phyloP scores from a whole-genome alignment of 2,113 vertebrate species.

The Chlorodrepanis virens region DNA sequence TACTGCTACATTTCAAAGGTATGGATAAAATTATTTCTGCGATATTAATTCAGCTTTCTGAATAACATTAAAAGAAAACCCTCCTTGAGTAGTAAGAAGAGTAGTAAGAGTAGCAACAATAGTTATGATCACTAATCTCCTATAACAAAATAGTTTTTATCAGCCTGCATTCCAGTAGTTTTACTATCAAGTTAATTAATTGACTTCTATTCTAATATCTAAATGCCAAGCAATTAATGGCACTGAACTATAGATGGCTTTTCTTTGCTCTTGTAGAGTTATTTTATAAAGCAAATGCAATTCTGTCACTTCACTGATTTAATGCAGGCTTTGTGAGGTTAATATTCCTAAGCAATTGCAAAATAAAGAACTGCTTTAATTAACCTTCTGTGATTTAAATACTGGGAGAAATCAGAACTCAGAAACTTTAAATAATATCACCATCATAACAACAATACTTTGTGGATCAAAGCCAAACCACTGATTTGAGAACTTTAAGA shows the following conservation, averaged over 20 bases:
- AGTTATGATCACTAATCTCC: slow-evolving; percentile 3
- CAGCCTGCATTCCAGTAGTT: slow-evolving; percentile 65
- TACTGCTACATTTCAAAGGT: not conserved
- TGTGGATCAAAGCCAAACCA: not conserved
- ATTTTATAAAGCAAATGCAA: slow-evolving; percentile 65
- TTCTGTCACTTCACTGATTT: slow-evolving; percentile 69
- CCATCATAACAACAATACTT: not conserved
- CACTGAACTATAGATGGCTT: slow-evolving; percentile 80
- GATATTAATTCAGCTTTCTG: not conserved
- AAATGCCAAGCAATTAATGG: slow-evolving; percentile 88
- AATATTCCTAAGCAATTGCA: slow-evolving; percentile 75
- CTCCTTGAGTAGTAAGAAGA: not conserved
- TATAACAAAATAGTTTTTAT: slow-evolving; percentile 59
- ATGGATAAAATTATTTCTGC: not conserved
- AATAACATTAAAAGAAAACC: not conserved
- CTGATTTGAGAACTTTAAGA: not conserved
- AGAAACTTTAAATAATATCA: slow-evolving; percentile 39
- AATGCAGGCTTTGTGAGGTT: slow-evolving; percentile 70
- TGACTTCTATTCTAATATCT: slow-evolving; percentile 81
- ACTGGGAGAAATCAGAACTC: slow-evolving; percentile 54
- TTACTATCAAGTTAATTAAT: slow-evolving; percentile 87
- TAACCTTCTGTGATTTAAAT: slow-evolving; percentile 86
- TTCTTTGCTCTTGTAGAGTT: slow-evolving; percentile 68
- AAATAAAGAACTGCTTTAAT: slow-evolving; percentile 82
- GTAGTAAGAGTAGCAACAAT: not conserved